phyloP scores from a whole-genome alignment of 2,888 invertebrate genomes.

The Dilophus febrilis region DNA sequence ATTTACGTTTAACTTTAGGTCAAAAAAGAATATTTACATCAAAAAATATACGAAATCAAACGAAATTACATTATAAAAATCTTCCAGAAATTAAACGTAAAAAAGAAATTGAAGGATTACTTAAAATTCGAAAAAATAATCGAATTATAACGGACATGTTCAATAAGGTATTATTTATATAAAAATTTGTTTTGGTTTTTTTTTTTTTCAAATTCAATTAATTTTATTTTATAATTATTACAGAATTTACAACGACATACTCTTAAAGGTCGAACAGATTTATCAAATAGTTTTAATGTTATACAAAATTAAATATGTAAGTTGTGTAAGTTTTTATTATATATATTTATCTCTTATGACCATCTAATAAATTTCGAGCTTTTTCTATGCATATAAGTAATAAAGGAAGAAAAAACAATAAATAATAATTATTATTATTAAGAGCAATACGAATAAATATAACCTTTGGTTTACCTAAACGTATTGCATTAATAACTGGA shows the following conservation, averaged over 20 bases:
- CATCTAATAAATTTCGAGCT: too few relatives aligned
- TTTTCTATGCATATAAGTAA: too few relatives aligned
- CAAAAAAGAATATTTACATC: constrained; percentile 34
- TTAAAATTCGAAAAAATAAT: constrained; percentile 48
- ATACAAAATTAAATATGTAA: neutral
- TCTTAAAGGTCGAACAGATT: constrained; percentile 16
- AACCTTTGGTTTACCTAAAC: too few relatives aligned
- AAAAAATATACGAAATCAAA: constrained; percentile 41
- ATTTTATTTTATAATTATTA: constrained; percentile 4
- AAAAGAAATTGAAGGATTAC: constrained; percentile 39
- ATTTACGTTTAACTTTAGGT: too few relatives aligned
- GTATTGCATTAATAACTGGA: too few relatives aligned
- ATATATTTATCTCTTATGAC: too few relatives aligned
- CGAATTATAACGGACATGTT: constrained; percentile 59
- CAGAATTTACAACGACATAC: constrained; percentile 27
- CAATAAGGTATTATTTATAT: constrained; percentile 38
- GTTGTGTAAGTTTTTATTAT: too few relatives aligned
- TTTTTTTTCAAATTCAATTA: neutral
- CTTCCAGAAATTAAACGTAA: constrained; percentile 55
- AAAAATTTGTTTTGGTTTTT: neutral
- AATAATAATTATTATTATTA: too few relatives aligned
- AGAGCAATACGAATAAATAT: too few relatives aligned
- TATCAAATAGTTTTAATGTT: constrained; percentile 5
- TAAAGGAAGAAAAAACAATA: too few relatives aligned
- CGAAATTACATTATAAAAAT: constrained; percentile 44